Evolutionary conservation across 2,797 vertebrate species (phyloP).

Genomic region (Hapalemur alaotrensis): DNA sequence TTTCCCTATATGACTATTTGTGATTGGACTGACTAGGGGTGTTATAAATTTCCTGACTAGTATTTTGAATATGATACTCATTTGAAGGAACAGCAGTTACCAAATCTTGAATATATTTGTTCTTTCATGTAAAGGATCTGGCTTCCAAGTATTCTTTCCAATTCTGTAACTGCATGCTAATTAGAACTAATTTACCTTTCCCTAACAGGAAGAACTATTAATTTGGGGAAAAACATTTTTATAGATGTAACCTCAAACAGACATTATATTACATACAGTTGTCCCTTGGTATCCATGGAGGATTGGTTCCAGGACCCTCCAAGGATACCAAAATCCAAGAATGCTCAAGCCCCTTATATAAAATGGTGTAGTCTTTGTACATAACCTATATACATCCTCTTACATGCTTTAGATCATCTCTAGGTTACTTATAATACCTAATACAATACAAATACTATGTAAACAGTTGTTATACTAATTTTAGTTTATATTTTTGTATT

Average conservation of each 20-base stretch:
- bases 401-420: not conserved
- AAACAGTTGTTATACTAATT: not conserved
- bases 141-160: slow-evolving; percentile 30
- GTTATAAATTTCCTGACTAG: not conserved
- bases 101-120: slow-evolving; percentile 45
- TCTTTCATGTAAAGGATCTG: not conserved
- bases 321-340: not conserved
- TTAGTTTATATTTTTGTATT: not conserved
- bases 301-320: not conserved
- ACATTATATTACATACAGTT: not conserved
- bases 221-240: not conserved
- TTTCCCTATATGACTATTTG: not conserved
- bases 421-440: not conserved
- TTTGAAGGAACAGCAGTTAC: not conserved
- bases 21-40: not conserved
- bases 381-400: not conserved
- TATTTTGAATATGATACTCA: not conserved
- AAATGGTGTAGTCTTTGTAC: not conserved
- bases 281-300: not conserved
- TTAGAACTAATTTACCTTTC: slow-evolving; percentile 23
- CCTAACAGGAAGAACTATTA: slow-evolving; percentile 15
- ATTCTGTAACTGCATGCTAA: not conserved
- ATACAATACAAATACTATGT: not conserved
- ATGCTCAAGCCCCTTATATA: not conserved
- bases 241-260: not conserved